Evolutionary conservation across 2,888 invertebrate species (phyloP), one percentile per base, ranked within the genome.

Genomic region (Phorcus lineatus): DNA sequence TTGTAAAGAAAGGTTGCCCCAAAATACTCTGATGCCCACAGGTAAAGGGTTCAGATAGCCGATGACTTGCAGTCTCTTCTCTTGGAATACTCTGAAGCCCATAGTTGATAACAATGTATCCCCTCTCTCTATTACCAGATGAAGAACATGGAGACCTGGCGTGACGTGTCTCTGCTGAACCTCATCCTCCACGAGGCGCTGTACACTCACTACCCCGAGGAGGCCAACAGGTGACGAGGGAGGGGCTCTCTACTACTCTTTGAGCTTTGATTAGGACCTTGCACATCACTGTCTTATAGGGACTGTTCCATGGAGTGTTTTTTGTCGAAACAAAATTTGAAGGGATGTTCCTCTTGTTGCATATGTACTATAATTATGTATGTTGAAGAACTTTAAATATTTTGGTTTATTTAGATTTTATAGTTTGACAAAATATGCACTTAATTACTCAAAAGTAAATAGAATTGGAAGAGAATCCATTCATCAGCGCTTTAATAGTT

Each of bases 171-270:
- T 3, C 87, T 90, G 31, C 87, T 93, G 13, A 92, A 91, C 47
- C 85, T 90, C 78, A 84, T 87, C 4, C 86, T 93, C 6, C 90
- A 91, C 47, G 93, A 93, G 78, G 91, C 91, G 11, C 83, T 93
- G 19, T 87, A 89, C 22, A 53, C 82, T 4, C 87, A 89, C 36
- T 89, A 86, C 81, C 89, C 91, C 2, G 86, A 89, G 16, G 88
- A 91, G 70, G 79, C 86, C 7, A 80, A 79, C 79, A 86, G 88
- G 88, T 88, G 78, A 74, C 36, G 36, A 7, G 36, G 36, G 36
- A 36, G 36, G 36, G 36, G 36, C n/a, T n/a, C n/a, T n/a, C n/a
- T n/a, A n/a, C n/a, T n/a, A n/a, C n/a, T n/a, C n/a, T n/a, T n/a
- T n/a, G n/a, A n/a, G n/a, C n/a, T n/a, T n/a, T n/a, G n/a, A 36